phyloP scores from a whole-genome alignment of 2,797 vertebrate species.

The Acomys russatus region DNA sequence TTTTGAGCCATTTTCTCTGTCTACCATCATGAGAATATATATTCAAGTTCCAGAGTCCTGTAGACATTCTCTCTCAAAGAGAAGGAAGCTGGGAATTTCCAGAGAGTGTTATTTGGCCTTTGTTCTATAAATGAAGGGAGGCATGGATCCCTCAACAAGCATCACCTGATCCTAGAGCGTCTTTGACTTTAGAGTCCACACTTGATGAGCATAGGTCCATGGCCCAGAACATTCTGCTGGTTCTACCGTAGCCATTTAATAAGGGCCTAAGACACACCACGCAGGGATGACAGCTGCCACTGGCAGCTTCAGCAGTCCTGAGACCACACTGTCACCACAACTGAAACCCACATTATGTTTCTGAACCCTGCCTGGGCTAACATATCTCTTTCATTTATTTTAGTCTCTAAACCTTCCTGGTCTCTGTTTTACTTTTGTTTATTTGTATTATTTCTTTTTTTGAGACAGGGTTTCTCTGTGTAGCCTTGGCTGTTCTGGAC shows the following conservation, averaged over 20 bases:
- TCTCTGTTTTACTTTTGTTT: neutral
- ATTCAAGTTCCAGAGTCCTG: neutral
- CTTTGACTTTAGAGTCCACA: neutral
- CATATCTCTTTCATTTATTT: slow-evolving; percentile 30
- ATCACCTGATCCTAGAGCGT: neutral
- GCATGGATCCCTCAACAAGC: neutral
- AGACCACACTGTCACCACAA: neutral
- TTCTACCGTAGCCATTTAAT: neutral
- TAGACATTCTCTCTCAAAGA: neutral
- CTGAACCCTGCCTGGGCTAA: neutral
- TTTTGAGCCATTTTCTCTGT: neutral
- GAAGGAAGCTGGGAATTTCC: neutral
- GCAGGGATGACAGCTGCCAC: neutral
- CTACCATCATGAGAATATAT: neutral
- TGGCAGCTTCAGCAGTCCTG: neutral
- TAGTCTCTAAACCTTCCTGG: neutral
- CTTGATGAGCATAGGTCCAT: neutral
- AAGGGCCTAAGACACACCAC: too few relatives aligned
- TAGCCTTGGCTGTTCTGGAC: too few relatives aligned
- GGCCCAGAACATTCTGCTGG: neutral
- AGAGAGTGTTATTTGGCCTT: neutral
- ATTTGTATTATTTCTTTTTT: neutral
- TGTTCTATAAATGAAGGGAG: slow-evolving; percentile 10
- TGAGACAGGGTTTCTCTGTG: too few relatives aligned
- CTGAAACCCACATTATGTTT: neutral